phyloP scores from a whole-genome alignment of 92 coral and sea anemone species.

The Pocillopora meandrina region DNA sequence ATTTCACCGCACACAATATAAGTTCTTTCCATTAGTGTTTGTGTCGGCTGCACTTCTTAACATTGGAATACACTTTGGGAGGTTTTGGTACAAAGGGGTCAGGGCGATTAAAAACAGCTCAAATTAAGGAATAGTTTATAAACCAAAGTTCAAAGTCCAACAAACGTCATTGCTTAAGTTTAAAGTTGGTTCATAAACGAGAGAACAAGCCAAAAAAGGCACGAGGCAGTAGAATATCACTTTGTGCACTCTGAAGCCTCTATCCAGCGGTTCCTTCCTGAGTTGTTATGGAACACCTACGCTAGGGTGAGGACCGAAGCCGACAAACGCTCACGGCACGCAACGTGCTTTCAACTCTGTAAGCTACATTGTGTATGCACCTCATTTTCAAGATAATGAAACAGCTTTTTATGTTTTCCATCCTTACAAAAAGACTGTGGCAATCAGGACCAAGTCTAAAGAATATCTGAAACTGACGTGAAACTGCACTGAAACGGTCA shows the following conservation, averaged over 20 bases:
- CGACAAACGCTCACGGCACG: background rate
- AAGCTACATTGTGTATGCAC: background rate
- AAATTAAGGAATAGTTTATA: too few relatives aligned
- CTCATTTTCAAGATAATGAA: background rate
- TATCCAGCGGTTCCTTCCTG: background rate
- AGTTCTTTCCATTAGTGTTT: too few relatives aligned
- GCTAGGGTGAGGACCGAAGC: background rate
- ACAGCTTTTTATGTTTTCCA: background rate
- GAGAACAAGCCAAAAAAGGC: background rate
- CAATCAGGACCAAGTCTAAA: background rate
- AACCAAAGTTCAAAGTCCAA: too few relatives aligned
- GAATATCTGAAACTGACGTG: background rate
- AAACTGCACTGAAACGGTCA: background rate
- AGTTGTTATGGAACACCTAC: background rate
- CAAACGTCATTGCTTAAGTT: background rate
- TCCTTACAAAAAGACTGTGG: background rate
- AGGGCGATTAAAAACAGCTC: too few relatives aligned
- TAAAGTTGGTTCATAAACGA: background rate
- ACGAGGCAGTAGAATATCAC: background rate
- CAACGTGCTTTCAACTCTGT: background rate
- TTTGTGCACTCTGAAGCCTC: background rate
- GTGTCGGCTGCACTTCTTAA: too few relatives aligned
- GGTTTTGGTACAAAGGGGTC: too few relatives aligned
- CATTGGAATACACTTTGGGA: too few relatives aligned
- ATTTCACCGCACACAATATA: too few relatives aligned